phyloP scores from a whole-genome alignment of 2,888 invertebrate genomes.

The Cylindroiulus punctatus region DNA sequence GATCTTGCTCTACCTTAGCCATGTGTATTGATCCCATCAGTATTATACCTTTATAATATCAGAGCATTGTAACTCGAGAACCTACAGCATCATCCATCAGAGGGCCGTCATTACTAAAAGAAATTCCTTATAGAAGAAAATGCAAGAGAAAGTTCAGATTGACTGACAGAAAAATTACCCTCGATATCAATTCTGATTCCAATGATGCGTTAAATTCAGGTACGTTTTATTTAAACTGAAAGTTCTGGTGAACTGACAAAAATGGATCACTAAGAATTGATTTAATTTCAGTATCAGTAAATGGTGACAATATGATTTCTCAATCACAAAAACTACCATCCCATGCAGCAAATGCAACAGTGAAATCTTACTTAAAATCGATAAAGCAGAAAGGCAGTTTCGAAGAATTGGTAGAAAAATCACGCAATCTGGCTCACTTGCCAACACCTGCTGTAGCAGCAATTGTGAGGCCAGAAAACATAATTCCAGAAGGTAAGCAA shows the following conservation, averaged over 20 bases:
- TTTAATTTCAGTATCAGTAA: not conserved
- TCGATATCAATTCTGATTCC: slow-evolving; percentile 32
- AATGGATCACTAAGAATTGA: not conserved
- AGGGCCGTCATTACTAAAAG: not conserved
- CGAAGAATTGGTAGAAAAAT: slow-evolving; percentile 38
- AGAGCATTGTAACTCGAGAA: not conserved
- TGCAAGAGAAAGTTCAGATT: slow-evolving; percentile 46
- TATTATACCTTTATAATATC: not conserved
- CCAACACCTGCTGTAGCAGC: not conserved
- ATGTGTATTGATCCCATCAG: not conserved
- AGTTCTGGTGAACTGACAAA: not conserved
- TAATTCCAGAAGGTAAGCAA: not conserved
- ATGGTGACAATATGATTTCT: not conserved
- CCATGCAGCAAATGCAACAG: not conserved
- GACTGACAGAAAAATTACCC: slow-evolving; percentile 54
- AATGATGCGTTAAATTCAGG: not conserved
- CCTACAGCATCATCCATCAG: not conserved
- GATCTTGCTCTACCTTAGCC: not conserved
- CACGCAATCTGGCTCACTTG: slow-evolving; percentile 43
- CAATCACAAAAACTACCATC: not conserved
- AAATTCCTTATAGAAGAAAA: slow-evolving; percentile 48
- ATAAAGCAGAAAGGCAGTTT: slow-evolving; percentile 45
- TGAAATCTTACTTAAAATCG: slow-evolving; percentile 37
- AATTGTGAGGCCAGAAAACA: not conserved
- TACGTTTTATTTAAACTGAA: not conserved